Conservation (phyloP, 2,113 vertebrate genomes). For the Pavo muticus region DNA sequence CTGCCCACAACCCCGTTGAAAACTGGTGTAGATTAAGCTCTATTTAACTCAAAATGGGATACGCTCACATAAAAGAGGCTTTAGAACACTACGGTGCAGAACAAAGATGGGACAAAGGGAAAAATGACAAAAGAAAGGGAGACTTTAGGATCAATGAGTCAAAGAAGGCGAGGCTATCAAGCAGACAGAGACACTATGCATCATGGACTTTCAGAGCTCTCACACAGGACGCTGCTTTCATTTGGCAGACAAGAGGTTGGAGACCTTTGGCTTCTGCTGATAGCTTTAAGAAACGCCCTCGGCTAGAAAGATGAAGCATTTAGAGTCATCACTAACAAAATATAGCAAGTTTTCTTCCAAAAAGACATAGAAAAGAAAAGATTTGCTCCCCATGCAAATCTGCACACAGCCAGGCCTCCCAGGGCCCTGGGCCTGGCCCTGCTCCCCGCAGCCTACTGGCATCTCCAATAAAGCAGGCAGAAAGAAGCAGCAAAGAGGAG, state of each 20-base stretch:
- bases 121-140: background rate
- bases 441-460: background rate
- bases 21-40: background rate
- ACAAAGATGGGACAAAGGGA: background rate
- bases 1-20: background rate
- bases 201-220: background rate
- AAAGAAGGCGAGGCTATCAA: background rate
- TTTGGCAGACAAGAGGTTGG: background rate
- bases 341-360: background rate
- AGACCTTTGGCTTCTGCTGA: background rate
- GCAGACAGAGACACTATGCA: background rate
- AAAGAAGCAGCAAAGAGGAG: background rate
- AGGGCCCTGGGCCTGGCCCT: background rate
- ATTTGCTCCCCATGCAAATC: background rate
- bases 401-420: accelerated
- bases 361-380: background rate
- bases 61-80: background rate
- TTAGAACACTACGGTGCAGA: background rate
- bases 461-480: background rate
- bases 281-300: background rate
- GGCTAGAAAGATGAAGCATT: background rate
- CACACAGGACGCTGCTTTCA: background rate
- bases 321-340: background rate
- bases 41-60: background rate
- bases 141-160: background rate